These are phyloP conservation scores for Epinotia demarniana DNA, from an alignment of 2,888 invertebrate genomes.

Conservation along the genomic window DNA sequence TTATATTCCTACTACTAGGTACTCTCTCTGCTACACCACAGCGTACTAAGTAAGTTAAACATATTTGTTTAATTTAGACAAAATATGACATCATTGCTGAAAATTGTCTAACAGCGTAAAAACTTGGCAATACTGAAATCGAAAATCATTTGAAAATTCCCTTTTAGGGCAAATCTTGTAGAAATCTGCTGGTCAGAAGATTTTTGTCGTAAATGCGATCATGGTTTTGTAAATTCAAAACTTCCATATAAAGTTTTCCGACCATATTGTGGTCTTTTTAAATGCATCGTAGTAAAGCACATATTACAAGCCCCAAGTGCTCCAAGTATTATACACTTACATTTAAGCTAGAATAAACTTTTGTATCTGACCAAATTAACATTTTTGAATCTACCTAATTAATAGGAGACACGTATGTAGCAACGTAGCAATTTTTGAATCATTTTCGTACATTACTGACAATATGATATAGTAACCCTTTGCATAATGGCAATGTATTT, in stretches of 20 bases:
- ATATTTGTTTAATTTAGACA: background rate
- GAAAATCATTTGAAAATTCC: constrained; percentile 2
- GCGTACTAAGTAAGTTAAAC: no score
- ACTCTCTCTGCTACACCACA: no score
- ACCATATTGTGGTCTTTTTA: constrained; percentile 61
- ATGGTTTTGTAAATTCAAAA: constrained; percentile 53
- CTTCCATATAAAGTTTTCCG: constrained; percentile 69
- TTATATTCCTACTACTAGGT: no score
- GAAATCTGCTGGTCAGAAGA: constrained; percentile 46
- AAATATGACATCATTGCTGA: background rate
- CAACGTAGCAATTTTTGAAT: constrained; percentile 32
- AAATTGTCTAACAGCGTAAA: background rate
- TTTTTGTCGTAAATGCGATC: constrained; percentile 32
- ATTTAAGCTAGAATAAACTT: constrained; percentile 47
- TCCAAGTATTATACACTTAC: constrained; percentile 51
- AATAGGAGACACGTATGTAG: constrained; percentile 21
- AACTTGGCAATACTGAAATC: background rate
- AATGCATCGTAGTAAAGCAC: constrained; percentile 46
- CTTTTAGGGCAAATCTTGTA: constrained; percentile 6
- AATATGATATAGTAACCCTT: constrained; percentile 24
- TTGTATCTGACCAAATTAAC: constrained; percentile 53
- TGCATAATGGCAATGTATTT: constrained; percentile 13
- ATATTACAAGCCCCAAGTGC: constrained; percentile 56
- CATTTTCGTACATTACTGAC: constrained; percentile 34
- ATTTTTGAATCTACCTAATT: constrained; percentile 41